Conservation (phyloP, 2,888 invertebrate species). For the Lydus trimaculatus region DNA sequence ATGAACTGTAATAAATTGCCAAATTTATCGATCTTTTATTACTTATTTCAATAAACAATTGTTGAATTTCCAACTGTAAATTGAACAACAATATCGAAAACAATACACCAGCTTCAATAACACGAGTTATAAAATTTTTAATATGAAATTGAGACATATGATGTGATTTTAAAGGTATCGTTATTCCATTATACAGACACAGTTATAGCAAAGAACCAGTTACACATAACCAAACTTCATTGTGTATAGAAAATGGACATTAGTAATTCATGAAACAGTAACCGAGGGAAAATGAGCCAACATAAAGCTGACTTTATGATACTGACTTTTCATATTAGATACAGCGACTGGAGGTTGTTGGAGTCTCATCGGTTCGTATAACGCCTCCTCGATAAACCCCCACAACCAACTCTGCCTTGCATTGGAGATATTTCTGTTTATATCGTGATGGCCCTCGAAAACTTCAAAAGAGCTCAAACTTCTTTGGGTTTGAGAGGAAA, state of each 20-base stretch:
- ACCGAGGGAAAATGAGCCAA: conserved; percentile 40
- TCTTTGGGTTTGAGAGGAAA: background rate
- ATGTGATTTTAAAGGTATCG: background rate
- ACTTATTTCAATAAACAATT: background rate
- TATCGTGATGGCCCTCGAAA: background rate
- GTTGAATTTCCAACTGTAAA: background rate
- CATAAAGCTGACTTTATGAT: conserved; percentile 46
- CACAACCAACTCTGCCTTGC: background rate
- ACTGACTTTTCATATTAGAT: conserved; percentile 43
- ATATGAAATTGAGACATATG: background rate
- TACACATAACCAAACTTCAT: conserved; percentile 38
- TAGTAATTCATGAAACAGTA: conserved; percentile 53
- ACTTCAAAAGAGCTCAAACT: background rate
- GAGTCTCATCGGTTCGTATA: background rate
- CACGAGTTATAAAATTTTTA: background rate
- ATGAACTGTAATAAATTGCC: background rate
- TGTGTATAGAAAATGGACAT: conserved; percentile 51
- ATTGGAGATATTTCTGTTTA: background rate
- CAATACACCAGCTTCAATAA: background rate
- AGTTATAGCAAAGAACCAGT: background rate
- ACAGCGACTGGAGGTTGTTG: background rate
- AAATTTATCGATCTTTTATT: background rate
- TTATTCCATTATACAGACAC: background rate
- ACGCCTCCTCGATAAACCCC: conserved; percentile 3
- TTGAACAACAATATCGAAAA: background rate